Evolutionary conservation across 2,888 invertebrate species (phyloP), one percentile per base, ranked within the genome.

Genomic region (Temnothorax ravouxi): DNA sequence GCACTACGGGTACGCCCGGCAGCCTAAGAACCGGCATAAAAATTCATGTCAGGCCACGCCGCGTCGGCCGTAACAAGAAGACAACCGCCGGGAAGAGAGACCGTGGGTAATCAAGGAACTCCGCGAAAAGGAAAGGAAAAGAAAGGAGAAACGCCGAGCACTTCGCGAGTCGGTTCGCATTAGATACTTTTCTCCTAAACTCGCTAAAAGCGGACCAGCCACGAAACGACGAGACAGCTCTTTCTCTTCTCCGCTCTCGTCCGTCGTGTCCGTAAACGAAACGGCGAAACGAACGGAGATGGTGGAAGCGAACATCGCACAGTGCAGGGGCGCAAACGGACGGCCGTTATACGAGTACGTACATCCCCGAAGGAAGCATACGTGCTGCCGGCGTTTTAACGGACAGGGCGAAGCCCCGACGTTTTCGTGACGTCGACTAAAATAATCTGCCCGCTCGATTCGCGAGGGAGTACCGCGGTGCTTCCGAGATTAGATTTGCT

Each of bases 51-150:
- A 87, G 83, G 87, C 83, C 29, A 62, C 56, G 50, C 81, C 38
- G 56, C 52, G 59, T 69, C 74, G 71, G 72, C 89, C 74, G 84
- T 89, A 89, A 89, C 89, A 87, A 89, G 89, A 84, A 89, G 84
- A 79, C 56, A 71, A 71, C 47, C 34, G 59, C 34, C 34, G 88
- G 21, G 18, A 38, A 52, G 44, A 34, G n/a, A 34, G 74, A 77
- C 77, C 21, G 41, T 11, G 54, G 25, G 86, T 89, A 89, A 89
- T 89, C 89, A 89, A 89, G 89, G 71, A 89, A 86, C 89, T 89
- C 86, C 83, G 71, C 67, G 77, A 15, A 64, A 76, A 38, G 64
- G 66, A 47, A 25, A 25, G 6, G 66, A 66, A 66, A 25, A 3
- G 66, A 66, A 66, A 66, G 1, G 21, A 54, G 76, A 61, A 71